A percentile compares a stretch with the other conserved stretches of the same genome.
Evolutionary conservation across 2,797 vertebrate genomes (phyloP).

Genomic region (Capromys pilorides): DNA sequence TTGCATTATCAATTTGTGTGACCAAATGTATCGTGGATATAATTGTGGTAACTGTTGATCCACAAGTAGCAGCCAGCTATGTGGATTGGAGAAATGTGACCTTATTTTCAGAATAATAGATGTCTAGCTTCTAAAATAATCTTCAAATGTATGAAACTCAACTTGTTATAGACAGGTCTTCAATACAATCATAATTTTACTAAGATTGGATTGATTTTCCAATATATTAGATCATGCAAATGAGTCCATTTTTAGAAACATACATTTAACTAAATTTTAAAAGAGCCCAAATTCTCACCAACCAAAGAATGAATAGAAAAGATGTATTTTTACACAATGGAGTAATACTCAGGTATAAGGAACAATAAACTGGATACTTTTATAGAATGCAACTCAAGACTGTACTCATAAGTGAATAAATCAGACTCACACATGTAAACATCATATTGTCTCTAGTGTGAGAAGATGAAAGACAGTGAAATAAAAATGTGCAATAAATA

Average conservation of each 20-base stretch:
- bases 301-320: neutral
- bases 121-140: constrained; percentile 17
- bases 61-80: neutral
- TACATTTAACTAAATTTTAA: neutral
- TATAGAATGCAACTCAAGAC: neutral
- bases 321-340: neutral
- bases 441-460: neutral
- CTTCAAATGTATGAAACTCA: constrained; percentile 6
- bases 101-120: constrained; percentile 22
- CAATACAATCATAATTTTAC: neutral
- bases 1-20: constrained; percentile 6
- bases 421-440: neutral
- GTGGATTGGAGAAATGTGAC: neutral
- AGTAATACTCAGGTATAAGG: neutral
- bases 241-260: constrained; percentile 4
- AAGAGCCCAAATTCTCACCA: neutral
- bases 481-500: neutral
- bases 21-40: constrained; percentile 13
- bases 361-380: neutral
- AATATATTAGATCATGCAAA: neutral
- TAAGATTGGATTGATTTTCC: constrained; percentile 10
- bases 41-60: neutral
- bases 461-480: neutral
- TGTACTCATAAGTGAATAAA: neutral
- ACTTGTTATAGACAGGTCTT: neutral